These are phyloP conservation scores for Nephrotoma flavescens DNA, from an alignment of 2,888 invertebrate species.

Conservation along the genomic window DNA sequence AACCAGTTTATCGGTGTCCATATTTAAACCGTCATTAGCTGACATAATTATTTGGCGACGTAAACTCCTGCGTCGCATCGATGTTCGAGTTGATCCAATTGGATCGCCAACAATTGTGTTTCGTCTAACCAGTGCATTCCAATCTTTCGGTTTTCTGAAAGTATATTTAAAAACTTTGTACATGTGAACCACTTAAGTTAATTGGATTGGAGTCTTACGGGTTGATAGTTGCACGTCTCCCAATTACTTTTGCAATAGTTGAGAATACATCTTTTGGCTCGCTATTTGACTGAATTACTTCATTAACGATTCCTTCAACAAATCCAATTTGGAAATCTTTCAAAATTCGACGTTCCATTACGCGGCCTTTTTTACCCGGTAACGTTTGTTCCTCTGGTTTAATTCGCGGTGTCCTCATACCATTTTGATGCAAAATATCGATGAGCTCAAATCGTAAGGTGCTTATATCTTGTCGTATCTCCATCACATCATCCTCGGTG, in stretches of 20 bases:
- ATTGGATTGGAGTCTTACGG: background rate
- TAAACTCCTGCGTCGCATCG: conserved; percentile 54
- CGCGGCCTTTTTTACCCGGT: conserved; percentile 68
- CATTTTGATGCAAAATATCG: conserved; percentile 79
- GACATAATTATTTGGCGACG: conserved; percentile 53
- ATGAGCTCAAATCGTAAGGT: conserved; percentile 83
- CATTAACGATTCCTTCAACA: conserved; percentile 66
- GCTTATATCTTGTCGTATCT: conserved; percentile 95
- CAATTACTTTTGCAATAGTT: conserved; percentile 69
- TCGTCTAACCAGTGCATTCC: conserved; percentile 69
- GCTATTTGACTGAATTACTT: conserved; percentile 42
- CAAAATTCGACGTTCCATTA: conserved; percentile 70
- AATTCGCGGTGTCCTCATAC: conserved; percentile 67
- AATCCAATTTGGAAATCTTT: conserved; percentile 86
- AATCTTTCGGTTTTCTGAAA: conserved; percentile 51
- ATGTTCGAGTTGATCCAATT: conserved; percentile 61
- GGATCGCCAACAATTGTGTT: conserved; percentile 56
- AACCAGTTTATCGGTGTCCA: conserved; percentile 61
- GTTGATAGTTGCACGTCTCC: conserved; percentile 31
- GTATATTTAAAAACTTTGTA: conserved; percentile 6
- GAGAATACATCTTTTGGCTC: conserved; percentile 61
- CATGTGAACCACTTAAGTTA: background rate
- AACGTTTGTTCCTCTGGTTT: conserved; percentile 46
- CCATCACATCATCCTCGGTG: conserved; percentile 95
- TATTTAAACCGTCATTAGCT: conserved; percentile 44